Conservation (phyloP, 2,888 invertebrate species). For the Alsophila aescularia region DNA sequence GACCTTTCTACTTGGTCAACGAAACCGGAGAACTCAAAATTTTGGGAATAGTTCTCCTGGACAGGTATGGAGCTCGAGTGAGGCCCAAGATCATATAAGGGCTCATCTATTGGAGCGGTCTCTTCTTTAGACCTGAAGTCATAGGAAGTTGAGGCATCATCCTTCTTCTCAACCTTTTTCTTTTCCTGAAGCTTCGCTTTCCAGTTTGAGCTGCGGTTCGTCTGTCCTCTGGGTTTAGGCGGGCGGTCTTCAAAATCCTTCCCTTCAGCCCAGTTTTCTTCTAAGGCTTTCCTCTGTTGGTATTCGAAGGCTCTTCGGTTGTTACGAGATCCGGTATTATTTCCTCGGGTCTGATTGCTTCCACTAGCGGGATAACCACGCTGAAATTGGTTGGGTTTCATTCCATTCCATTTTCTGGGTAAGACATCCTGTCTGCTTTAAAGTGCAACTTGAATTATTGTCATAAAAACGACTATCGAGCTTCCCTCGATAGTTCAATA, state of each 20-base stretch:
- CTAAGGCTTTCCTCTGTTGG: constrained; percentile 23
- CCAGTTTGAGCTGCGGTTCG: constrained; percentile 18
- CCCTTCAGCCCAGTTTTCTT: constrained; percentile 25
- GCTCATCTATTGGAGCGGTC: constrained; percentile 40
- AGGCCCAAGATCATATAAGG: constrained; percentile 42
- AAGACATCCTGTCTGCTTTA: no score
- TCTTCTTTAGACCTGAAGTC: constrained; percentile 39
- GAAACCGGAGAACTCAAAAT: constrained; percentile 37
- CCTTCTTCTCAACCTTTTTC: no score
- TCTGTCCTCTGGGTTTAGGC: constrained; percentile 21
- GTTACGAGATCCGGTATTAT: constrained; percentile 22
- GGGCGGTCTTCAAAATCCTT: constrained; percentile 36
- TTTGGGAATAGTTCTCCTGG: constrained; percentile 37
- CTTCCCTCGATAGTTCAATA: no score
- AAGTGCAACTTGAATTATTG: no score
- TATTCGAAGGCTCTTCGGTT: constrained; percentile 31
- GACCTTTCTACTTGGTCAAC: constrained; percentile 38
- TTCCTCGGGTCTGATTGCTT: not conserved
- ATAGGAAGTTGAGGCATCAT: constrained; percentile 18
- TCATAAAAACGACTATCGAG: no score
- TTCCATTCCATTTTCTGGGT: no score
- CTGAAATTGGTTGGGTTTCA: no score
- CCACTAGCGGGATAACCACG: constrained; percentile 2
- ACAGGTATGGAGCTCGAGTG: constrained; percentile 38
- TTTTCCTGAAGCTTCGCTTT: constrained; percentile 10